Conservation (phyloP, 2,888 invertebrate genomes). For the Tridacna crocea region DNA sequence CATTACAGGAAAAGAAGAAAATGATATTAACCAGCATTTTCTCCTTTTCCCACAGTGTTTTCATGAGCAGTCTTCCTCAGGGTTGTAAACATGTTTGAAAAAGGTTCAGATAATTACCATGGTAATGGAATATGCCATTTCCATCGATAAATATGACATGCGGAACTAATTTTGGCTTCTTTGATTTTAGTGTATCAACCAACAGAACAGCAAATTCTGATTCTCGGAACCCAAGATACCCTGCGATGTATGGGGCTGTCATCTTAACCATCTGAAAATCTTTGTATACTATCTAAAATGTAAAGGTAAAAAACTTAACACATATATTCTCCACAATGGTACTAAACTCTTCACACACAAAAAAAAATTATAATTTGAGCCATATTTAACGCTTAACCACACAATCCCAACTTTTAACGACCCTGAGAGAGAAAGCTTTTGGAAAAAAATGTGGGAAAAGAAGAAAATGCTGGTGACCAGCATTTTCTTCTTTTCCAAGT, state of each 20-base stretch:
- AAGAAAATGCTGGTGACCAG: too few species aligned
- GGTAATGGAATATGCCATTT: conserved; percentile 85
- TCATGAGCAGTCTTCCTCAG: not conserved
- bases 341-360: too few species aligned
- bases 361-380: too few species aligned
- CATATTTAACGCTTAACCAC: too few species aligned
- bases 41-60: too few species aligned
- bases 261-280: conserved; percentile 82
- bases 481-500: not conserved
- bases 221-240: conserved; percentile 85
- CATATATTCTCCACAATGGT: too few species aligned
- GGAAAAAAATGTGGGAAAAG: too few species aligned
- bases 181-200: conserved; percentile 71
- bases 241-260: conserved; percentile 84
- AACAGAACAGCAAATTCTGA: conserved; percentile 79
- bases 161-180: conserved; percentile 80
- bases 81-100: too few species aligned
- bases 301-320: not conserved
- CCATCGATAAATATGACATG: conserved; percentile 85
- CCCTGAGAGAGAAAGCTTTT: too few species aligned
- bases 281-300: conserved; percentile 81
- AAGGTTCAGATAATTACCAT: conserved; percentile 68
- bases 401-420: too few species aligned
- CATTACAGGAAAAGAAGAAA: not conserved
- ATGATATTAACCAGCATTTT: too few species aligned